phyloP scores from a whole-genome alignment of 1,140 invertebrate genomes.

The Nebria ingens region DNA sequence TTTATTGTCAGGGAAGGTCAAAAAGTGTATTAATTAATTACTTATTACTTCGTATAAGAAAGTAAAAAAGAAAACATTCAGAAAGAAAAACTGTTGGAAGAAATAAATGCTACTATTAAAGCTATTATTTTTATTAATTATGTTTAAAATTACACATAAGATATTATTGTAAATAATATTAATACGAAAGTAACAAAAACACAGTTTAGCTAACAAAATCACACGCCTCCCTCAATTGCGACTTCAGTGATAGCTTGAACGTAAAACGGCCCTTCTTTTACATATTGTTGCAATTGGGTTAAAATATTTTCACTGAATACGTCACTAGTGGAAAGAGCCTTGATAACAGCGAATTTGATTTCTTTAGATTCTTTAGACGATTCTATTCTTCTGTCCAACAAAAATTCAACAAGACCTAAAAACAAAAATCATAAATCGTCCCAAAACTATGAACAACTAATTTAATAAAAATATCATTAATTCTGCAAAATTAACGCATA shows the following conservation, averaged over 20 bases:
- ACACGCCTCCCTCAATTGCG: slow-evolving; percentile 53
- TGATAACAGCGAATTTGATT: slow-evolving; percentile 61
- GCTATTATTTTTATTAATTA: no score
- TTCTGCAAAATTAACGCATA: slow-evolving; percentile 7
- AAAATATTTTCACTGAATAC: slow-evolving; percentile 53
- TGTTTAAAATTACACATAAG: no score
- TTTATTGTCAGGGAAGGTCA: no score
- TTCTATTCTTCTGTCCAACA: slow-evolving; percentile 59
- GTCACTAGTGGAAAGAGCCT: slow-evolving; percentile 47
- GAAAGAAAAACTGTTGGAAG: no score
- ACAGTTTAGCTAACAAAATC: no score
- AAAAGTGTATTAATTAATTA: no score
- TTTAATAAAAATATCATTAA: neutral
- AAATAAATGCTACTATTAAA: no score
- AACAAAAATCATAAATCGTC: slow-evolving; percentile 19
- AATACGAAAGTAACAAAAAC: no score
- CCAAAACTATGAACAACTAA: neutral
- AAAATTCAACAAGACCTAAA: slow-evolving; percentile 60
- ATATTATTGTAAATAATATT: no score
- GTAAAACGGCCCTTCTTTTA: slow-evolving; percentile 62
- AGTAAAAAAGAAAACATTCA: no score
- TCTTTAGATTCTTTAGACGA: slow-evolving; percentile 60
- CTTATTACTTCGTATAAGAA: no score
- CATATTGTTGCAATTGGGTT: slow-evolving; percentile 50
- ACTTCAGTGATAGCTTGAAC: slow-evolving; percentile 54